Percentiles rank a stretch among this genome's conserved stretches.
Evolutionary conservation across 2,113 vertebrate genomes (phyloP).

Genomic region (Todiramphus saurophagus): DNA sequence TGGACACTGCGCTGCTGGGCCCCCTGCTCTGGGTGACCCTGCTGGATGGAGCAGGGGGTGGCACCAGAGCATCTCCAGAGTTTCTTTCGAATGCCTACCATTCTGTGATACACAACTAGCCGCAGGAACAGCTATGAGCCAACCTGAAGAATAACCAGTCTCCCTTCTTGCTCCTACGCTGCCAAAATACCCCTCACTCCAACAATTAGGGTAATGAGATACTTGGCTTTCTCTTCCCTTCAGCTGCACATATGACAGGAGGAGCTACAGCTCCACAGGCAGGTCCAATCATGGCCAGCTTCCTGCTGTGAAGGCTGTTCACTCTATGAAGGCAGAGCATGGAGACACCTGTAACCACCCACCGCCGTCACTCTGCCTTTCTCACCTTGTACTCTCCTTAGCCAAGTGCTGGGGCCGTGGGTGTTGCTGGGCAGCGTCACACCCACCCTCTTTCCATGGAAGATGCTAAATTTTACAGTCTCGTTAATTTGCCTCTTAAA

Average conservation of each 20-base stretch:
- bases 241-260: background rate
- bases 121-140: background rate
- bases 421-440: background rate
- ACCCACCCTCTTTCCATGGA: background rate
- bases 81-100: too few relatives aligned
- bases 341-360: background rate
- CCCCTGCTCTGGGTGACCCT: too few relatives aligned
- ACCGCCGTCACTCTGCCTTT: background rate
- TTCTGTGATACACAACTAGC: background rate
- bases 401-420: background rate
- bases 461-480: background rate
- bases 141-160: background rate
- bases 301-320: background rate
- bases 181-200: background rate
- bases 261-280: background rate
- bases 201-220: background rate
- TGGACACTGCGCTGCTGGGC: too few relatives aligned
- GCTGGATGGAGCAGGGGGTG: too few relatives aligned
- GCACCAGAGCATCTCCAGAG: too few relatives aligned
- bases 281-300: rapidly evolving
- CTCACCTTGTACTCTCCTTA: background rate
- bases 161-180: background rate
- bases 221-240: background rate
- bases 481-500: background rate
- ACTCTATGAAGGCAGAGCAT: rapidly evolving